Conservation (phyloP, 2,888 invertebrate genomes). For the Agriotes lineatus region DNA sequence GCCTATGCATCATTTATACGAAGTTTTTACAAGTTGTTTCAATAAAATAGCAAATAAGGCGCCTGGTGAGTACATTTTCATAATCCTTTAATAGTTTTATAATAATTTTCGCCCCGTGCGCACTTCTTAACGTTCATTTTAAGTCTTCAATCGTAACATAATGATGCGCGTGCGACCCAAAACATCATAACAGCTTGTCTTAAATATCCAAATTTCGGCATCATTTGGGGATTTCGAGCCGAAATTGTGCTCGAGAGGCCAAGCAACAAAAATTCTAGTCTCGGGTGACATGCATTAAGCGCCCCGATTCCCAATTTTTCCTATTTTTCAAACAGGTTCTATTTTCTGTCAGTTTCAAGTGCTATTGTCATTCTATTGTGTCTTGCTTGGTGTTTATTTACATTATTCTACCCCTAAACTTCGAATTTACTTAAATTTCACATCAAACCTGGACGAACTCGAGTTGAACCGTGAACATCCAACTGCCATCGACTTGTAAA, state of each 20-base stretch:
- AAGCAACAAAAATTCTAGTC: slow-evolving; percentile 9
- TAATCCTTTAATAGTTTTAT: slow-evolving; percentile 46
- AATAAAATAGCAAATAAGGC: slow-evolving; percentile 98
- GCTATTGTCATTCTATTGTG: slow-evolving; percentile 50
- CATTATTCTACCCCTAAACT: slow-evolving; percentile 45
- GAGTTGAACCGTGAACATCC: slow-evolving; percentile 9
- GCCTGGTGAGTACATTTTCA: slow-evolving; percentile 78
- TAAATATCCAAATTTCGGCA: slow-evolving; percentile 43
- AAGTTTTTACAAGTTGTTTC: slow-evolving; percentile 98
- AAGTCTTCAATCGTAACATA: slow-evolving; percentile 45
- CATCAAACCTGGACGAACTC: slow-evolving; percentile 2
- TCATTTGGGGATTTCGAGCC: background rate
- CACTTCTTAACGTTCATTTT: slow-evolving; percentile 33
- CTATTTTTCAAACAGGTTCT: slow-evolving; percentile 48
- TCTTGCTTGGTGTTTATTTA: slow-evolving; percentile 49
- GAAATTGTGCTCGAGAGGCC: background rate
- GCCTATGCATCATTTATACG: slow-evolving; percentile 97
- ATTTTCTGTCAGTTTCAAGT: slow-evolving; percentile 47
- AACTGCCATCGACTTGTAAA: background rate
- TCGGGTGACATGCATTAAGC: background rate
- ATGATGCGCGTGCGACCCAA: slow-evolving; percentile 63
- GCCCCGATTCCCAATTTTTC: slow-evolving; percentile 32
- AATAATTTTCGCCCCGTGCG: slow-evolving; percentile 39
- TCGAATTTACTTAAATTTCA: slow-evolving; percentile 21
- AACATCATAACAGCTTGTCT: slow-evolving; percentile 65